Evolutionary conservation across 2,113 vertebrate species (phyloP).

Genomic region (Arizona elegans): DNA sequence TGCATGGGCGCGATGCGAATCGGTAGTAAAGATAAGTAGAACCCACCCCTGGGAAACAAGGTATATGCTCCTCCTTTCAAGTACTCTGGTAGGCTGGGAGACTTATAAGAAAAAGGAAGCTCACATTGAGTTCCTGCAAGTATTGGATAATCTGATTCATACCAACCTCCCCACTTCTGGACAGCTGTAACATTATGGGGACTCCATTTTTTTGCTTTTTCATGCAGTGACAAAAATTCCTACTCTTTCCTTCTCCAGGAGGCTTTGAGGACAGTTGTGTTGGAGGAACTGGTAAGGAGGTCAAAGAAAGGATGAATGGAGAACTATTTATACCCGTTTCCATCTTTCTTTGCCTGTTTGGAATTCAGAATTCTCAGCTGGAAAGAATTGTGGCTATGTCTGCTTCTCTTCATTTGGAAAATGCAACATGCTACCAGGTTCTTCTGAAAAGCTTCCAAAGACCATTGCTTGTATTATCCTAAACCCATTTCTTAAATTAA

Average conservation of each 20-base stretch:
- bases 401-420: not conserved
- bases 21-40: too few relatives aligned
- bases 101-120: not conserved
- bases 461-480: not conserved
- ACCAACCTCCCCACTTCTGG: not conserved
- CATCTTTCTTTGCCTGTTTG: not conserved
- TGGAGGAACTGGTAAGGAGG: not conserved
- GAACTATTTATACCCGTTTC: not conserved
- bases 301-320: not conserved
- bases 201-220: not conserved
- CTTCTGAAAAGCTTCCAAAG: not conserved
- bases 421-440: not conserved
- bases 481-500: not conserved
- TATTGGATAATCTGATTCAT: not conserved
- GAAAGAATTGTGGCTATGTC: not conserved
- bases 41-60: too few relatives aligned
- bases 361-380: not conserved
- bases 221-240: not conserved
- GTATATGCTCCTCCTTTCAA: not conserved
- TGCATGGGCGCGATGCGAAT: too few relatives aligned
- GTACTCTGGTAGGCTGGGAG: too few relatives aligned
- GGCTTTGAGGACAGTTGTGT: not conserved
- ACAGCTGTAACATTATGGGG: not conserved
- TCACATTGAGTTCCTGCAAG: not conserved
- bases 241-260: not conserved